Evolutionary conservation across 2,888 invertebrate genomes (phyloP), one percentile per base, ranked within the genome.

Genomic region (Noctuana brunneofusca): DNA sequence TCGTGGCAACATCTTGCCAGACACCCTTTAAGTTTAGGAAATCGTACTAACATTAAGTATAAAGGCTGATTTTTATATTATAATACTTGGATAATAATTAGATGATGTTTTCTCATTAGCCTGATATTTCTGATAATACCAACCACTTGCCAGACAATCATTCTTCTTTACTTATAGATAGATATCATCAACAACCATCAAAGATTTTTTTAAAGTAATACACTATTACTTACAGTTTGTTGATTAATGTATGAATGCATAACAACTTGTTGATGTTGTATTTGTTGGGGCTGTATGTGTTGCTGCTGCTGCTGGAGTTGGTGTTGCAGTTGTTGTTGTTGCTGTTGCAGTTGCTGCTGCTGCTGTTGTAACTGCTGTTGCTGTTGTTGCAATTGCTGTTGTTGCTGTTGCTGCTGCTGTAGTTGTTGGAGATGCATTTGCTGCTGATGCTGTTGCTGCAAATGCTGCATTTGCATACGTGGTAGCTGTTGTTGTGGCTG

Each of bases 241-340:
- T 89, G 89, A 73, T 91, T 89, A 41, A 90, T 87, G 64, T 90
- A 91, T 8, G 88, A 83, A 67, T 90, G 89, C 89, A 91, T 90
- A 38, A 89, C 89, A 69, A 88, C 88, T 78, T 87, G 87, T 65
- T 83, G 84, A 57, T 87, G 86, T 68, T 84, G 77, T 56, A 74
- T 72, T 63, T 71, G 73, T 53, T 82, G 83, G 49, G 80, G 70
- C 54, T 80, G 79, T 52, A 79, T 75, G 55, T 80, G 79, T 58
- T 79, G 80, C 43, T 78, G 78, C 27, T 79, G 77, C 41, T 75
- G 79, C 41, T 76, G 77, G 49, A 50, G 58, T 5, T 49, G 58
- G 16, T 58, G 58, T 11, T 68, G 73, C 50, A 68, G 66, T 11
- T 75, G 79, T 20, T 75, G 75, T 16, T 71, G 75, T 53, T 75